Percentiles rank a stretch among this genome's conserved stretches.
Conservation (phyloP, 1,140 invertebrate species). For the Euwallacea fornicatus region DNA sequence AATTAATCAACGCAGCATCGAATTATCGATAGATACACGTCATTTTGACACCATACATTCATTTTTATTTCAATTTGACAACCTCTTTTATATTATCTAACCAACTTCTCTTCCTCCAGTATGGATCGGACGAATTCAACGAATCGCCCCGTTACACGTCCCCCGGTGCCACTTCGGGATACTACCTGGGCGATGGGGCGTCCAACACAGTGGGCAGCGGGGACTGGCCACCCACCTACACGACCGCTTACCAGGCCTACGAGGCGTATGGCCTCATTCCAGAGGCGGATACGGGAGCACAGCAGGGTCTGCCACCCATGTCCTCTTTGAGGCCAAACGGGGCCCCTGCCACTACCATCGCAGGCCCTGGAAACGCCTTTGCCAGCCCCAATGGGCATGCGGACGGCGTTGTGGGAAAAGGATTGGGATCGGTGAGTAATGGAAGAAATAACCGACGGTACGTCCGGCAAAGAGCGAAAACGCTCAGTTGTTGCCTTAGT, state of each 20-base stretch:
- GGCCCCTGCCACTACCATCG: conserved; percentile 57
- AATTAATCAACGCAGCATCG: too few species aligned
- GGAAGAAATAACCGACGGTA: background rate
- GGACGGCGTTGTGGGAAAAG: conserved; percentile 78
- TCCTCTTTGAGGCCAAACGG: conserved; percentile 80
- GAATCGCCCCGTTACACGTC: conserved; percentile 85
- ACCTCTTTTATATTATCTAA: background rate
- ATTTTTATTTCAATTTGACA: background rate
- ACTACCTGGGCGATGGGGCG: conserved; percentile 57
- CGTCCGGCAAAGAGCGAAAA: too few species aligned
- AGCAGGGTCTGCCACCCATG: conserved; percentile 88
- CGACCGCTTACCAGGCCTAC: conserved; percentile 58
- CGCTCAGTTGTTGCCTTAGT: too few species aligned
- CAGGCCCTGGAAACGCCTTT: conserved; percentile 53
- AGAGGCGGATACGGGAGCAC: conserved; percentile 56
- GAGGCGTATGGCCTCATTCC: conserved; percentile 62
- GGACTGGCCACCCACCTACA: conserved; percentile 53
- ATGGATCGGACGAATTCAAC: conserved; percentile 83
- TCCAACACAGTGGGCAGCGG: conserved; percentile 42
- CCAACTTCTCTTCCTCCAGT: conserved; percentile 62
- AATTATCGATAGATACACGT: too few species aligned
- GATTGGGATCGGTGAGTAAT: conserved; percentile 71
- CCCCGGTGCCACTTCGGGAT: conserved; percentile 66
- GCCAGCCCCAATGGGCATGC: conserved; percentile 61
- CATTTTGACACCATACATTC: too few species aligned